Evolutionary conservation across 2,888 invertebrate species (phyloP).

Genomic region (Cepaea hortensis): DNA sequence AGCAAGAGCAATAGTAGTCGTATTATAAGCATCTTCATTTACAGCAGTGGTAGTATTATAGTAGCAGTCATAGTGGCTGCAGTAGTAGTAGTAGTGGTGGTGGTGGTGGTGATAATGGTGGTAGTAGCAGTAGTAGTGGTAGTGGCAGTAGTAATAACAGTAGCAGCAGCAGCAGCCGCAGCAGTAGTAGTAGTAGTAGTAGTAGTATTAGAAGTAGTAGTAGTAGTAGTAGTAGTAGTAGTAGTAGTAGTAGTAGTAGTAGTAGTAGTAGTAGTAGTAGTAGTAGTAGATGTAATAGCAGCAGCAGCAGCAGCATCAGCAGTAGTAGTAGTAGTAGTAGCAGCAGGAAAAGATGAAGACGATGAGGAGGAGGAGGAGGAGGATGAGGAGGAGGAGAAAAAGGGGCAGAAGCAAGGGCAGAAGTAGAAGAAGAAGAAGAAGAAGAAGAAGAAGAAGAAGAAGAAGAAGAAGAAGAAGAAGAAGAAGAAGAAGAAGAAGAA

Average conservation of each 20-base stretch:
- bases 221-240: not conserved
- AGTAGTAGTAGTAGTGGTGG: slow-evolving; percentile 27
- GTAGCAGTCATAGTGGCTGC: not conserved
- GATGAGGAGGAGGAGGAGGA: no score
- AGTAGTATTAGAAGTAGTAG: not conserved
- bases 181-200: slow-evolving; percentile 15
- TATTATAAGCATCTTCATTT: not conserved
- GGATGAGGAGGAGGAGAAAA: no score
- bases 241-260: no score
- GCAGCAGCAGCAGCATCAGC: no score
- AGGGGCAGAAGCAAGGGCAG: no score
- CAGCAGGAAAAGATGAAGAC: no score
- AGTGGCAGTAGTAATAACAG: slow-evolving; percentile 16
- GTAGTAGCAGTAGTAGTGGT: slow-evolving; percentile 26
- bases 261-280: no score
- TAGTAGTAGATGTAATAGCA: no score
- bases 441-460: slow-evolving; percentile 22
- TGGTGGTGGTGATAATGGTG: slow-evolving; percentile 13
- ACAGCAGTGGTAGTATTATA: not conserved
- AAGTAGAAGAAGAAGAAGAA: not conserved
- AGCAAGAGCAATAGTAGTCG: not conserved
- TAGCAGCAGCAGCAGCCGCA: slow-evolving; percentile 6
- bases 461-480: slow-evolving; percentile 6
- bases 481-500: slow-evolving; percentile 18
- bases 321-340: no score